Base-by-base conservation (phyloP, 2,888 invertebrate species). In the Caenorhabditis sp. region DNA sequence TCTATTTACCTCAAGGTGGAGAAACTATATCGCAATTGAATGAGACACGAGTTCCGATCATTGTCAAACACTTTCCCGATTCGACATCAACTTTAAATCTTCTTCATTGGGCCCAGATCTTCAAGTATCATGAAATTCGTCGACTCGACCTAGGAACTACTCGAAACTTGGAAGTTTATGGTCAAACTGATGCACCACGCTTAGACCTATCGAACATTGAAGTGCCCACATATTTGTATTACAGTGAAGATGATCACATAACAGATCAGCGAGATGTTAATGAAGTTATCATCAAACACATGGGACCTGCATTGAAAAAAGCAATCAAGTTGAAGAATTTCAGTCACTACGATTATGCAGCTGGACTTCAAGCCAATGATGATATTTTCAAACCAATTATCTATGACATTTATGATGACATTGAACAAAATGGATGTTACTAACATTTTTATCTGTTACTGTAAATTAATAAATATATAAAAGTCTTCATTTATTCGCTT, bases 381-480 rank as follows among this genome's bases (percentile, higher is more conserved):
- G 73, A 73, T 31, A 66, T 77, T 0, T 76, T 69, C 50, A 62
- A 61, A 27, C 76, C 76, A 12, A 76, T 72, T 1, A 66, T 76
- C 19, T 58, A 66, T n/a, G 51, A 55, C 31, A 72, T 76, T 49
- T 73, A 73, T 54, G 63, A 72, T 50, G 76, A 76, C 26, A 50
- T 71, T 8, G 21, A 43, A 17, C 6, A 43, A 14, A 43, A 43
- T 43, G 43, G 43, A 43, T 43, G 43, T 17, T 43, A 43, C 31
- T 31, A 31, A 31, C 31, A 43, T 12, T 43, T 43, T 43, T 43
- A 43, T 43, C 14, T 43, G 12, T 43, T 3, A 36, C 5, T 8
- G 12, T 8, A 36, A 36, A 36, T 36, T 5, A 36, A 36, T 36
- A 12, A 36, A 36, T 36, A n/a, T n/a, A n/a, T n/a, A n/a, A n/a